A percentile compares a stretch with the other conserved stretches of the same genome.
phyloP scores from a whole-genome alignment of 2,888 invertebrate species.

The Argynnis bischoffii region DNA sequence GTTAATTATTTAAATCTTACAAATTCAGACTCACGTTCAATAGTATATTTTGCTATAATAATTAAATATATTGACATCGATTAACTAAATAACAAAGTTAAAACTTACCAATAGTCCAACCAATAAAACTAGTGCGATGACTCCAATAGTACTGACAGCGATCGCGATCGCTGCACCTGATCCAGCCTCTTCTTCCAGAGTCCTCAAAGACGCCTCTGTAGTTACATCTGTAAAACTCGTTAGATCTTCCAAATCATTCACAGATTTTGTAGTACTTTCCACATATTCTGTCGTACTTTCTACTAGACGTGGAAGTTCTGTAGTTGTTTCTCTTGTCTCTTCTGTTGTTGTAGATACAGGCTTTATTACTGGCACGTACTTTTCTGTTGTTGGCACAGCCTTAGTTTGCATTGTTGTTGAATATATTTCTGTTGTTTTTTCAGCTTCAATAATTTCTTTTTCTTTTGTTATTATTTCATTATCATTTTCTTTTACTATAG shows the following conservation, averaged over 20 bases:
- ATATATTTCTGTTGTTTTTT: constrained; percentile 27
- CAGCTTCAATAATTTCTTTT: constrained; percentile 40
- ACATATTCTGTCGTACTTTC: constrained; percentile 52
- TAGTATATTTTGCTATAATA: too few relatives aligned
- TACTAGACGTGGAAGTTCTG: constrained; percentile 47
- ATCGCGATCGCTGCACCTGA: constrained; percentile 90
- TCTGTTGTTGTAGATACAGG: constrained; percentile 38
- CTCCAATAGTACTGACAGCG: constrained; percentile 90
- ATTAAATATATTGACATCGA: too few relatives aligned
- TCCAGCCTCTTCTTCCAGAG: constrained; percentile 66
- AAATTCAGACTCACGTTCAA: too few relatives aligned
- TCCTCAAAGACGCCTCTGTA: constrained; percentile 62
- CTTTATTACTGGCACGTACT: constrained; percentile 32
- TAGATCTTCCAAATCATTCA: constrained; percentile 56
- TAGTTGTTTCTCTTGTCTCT: constrained; percentile 42
- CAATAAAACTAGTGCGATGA: constrained; percentile 88
- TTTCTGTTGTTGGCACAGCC: constrained; percentile 40
- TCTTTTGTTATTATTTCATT: constrained; percentile 65
- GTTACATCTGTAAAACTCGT: constrained; percentile 60
- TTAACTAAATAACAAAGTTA: not conserved
- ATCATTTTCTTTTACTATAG: constrained; percentile 66
- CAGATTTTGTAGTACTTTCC: constrained; percentile 56
- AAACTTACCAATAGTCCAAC: constrained; percentile 88
- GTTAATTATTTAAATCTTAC: too few relatives aligned
- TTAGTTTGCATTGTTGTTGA: constrained; percentile 41